A percentile compares a stretch with the other conserved stretches of the same genome.
Evolutionary conservation across 1,140 invertebrate genomes (phyloP).

Genomic region (Agrilus planipennis): DNA sequence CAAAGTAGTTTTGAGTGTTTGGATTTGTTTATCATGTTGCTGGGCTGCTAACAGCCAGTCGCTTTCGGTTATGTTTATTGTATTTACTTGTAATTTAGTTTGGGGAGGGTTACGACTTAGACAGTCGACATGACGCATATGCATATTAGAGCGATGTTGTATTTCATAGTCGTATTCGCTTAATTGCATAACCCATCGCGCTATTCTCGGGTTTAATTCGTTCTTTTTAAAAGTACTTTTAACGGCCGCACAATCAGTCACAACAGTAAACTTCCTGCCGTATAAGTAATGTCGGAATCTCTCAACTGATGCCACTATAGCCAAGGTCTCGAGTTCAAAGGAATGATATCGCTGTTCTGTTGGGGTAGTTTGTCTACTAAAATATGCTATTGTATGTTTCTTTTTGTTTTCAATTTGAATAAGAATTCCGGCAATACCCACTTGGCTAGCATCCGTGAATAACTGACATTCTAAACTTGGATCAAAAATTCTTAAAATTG

Average conservation of each 20-base stretch:
- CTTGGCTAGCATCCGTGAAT: conserved; percentile 18
- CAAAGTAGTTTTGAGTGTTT: too few relatives aligned
- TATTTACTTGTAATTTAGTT: too few relatives aligned
- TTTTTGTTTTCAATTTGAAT: conserved; percentile 19
- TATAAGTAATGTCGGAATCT: conserved; percentile 36
- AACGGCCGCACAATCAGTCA: conserved; percentile 28
- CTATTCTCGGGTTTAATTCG: conserved; percentile 26
- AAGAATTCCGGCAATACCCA: conserved; percentile 24
- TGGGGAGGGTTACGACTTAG: too few relatives aligned
- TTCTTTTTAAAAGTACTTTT: conserved; percentile 23
- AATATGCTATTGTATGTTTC: conserved; percentile 33
- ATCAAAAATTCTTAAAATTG: conserved; percentile 28
- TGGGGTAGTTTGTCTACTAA: conserved; percentile 24
- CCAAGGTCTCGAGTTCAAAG: conserved; percentile 36
- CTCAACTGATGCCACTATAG: conserved; percentile 35
- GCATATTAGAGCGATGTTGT: conserved; percentile 18
- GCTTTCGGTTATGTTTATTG: too few relatives aligned
- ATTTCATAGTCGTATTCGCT: conserved; percentile 29
- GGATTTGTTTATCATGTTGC: too few relatives aligned
- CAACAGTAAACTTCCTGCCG: too few relatives aligned
- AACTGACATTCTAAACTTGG: conserved; percentile 24
- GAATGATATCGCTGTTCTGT: conserved; percentile 34
- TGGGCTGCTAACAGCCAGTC: too few relatives aligned
- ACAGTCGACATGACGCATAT: conserved; percentile 14
- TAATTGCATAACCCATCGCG: conserved; percentile 27